A percentile compares a stretch with the other conserved stretches of the same genome.
phyloP scores from a whole-genome alignment of 2,797 vertebrate genomes.

The Paratrypauchen microcephalus region DNA sequence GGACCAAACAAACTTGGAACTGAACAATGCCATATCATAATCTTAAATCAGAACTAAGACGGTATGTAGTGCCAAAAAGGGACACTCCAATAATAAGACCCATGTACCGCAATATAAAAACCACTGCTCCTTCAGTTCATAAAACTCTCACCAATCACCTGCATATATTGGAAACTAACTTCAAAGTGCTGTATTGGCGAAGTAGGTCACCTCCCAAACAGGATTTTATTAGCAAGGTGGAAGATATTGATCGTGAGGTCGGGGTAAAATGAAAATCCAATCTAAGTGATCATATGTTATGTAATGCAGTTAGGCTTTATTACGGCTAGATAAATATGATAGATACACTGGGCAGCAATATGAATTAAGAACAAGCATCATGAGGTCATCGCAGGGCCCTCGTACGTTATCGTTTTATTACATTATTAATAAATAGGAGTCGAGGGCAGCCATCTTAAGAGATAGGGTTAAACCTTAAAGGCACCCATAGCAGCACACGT shows the following conservation, averaged over 20 bases:
- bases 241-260: constrained; percentile 71
- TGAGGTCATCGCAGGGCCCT: constrained; percentile 54
- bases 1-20: neutral
- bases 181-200: constrained; percentile 34
- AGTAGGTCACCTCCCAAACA: constrained; percentile 48
- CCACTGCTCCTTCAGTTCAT: neutral
- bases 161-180: constrained; percentile 8
- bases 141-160: constrained; percentile 20
- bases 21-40: neutral
- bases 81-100: neutral
- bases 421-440: constrained; percentile 70
- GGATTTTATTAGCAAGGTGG: constrained; percentile 62
- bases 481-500: constrained; percentile 28
- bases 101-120: neutral
- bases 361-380: constrained; percentile 56
- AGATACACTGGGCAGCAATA: constrained; percentile 66
- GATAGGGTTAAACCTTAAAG: constrained; percentile 52
- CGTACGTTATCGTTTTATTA: constrained; percentile 65
- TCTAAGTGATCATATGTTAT: constrained; percentile 71
- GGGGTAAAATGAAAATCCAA: constrained; percentile 70
- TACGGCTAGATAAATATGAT: constrained; percentile 75
- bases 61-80: too few species aligned
- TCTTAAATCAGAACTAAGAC: neutral
- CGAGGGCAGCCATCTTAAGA: constrained; percentile 51
- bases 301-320: constrained; percentile 73